A percentile compares a stretch with the other conserved stretches of the same genome.
Conservation (phyloP, 2,888 invertebrate genomes). For the Caenorhabditis sp. region DNA sequence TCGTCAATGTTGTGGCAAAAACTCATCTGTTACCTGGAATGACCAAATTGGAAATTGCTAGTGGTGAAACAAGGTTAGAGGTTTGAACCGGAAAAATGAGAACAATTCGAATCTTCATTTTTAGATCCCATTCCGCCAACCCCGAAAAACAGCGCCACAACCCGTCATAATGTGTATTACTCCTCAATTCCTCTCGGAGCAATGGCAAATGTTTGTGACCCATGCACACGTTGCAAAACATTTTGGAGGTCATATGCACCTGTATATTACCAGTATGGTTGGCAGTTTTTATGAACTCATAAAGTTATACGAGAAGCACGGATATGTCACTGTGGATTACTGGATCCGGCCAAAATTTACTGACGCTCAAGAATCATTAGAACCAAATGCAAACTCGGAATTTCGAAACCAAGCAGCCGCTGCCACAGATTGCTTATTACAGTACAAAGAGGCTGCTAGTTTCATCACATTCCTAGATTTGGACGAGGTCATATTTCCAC, state of each 20-base stretch:
- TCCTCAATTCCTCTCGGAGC: constrained; percentile 63
- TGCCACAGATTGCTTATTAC: constrained; percentile 19
- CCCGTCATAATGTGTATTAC: constrained; percentile 63
- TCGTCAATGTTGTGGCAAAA: neutral
- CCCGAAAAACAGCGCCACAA: neutral
- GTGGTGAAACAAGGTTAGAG: neutral
- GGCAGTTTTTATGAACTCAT: constrained; percentile 55
- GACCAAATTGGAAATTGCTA: constrained; percentile 27
- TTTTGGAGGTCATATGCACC: constrained; percentile 61
- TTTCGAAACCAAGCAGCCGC: constrained; percentile 66
- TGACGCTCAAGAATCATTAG: constrained; percentile 15
- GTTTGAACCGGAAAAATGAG: neutral
- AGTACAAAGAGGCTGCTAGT: constrained; percentile 31
- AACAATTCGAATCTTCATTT: neutral
- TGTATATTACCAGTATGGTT: constrained; percentile 63
- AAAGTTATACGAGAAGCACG: constrained; percentile 58
- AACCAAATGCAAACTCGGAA: constrained; percentile 65
- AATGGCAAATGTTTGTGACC: constrained; percentile 60
- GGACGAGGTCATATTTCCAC: constrained; percentile 33
- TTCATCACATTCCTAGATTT: constrained; percentile 29
- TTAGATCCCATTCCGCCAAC: constrained; percentile 48
- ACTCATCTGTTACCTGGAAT: neutral
- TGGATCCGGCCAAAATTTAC: constrained; percentile 53
- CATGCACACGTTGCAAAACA: constrained; percentile 35
- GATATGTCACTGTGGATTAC: constrained; percentile 58